Base-by-base conservation (phyloP, 2,888 invertebrate genomes). In the Scrobipalpa atriplicella region DNA sequence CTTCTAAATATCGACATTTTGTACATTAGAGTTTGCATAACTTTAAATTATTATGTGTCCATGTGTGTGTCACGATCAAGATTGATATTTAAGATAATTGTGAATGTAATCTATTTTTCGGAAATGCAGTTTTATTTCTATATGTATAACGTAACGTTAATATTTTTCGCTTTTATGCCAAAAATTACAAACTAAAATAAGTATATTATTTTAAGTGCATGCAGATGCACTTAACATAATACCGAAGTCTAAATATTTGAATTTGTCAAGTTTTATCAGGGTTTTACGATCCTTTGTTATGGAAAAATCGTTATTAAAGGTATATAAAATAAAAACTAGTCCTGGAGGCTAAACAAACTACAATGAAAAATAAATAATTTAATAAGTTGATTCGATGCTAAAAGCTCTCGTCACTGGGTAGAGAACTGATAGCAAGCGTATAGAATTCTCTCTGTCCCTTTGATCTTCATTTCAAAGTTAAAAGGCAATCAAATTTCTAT, bases 401-500 rank as follows among this genome's bases (percentile, higher is more conserved):
- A 21, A 56, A 21, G 19, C 21, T 21, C 13, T 56, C 21, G 13
- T 52, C 52, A 52, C 52, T 19, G 16, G 10, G 19, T 29, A 58
- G 38, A 18, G 38, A 16, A 29, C 58, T 58, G 38, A 58, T 58
- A 38, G 58, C 29, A 0, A 36, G 36, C 36, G 58, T 29, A 58
- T 58, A 58, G 58, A 58, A 58, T 36, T 58, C 29, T 38, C 29
- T 58, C 29, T 38, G 58, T 58, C 58, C 38, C 58, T 58, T 58
- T 58, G 58, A 58, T 58, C 58, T 58, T 58, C 36, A 58, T 58
- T 58, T 58, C 58, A 58, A 58, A 58, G 58, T 58, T 58, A 58
- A 58, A 58, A 38, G 58, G 58, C 58, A 58, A 58, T 58, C 58
- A 58, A 58, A 58, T 58, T 58, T 58, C 58, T 58, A 58, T 58